These are phyloP conservation scores for Sinohyriopsis cumingii DNA, from an alignment of 2,888 invertebrate genomes.

Conservation along the genomic window DNA sequence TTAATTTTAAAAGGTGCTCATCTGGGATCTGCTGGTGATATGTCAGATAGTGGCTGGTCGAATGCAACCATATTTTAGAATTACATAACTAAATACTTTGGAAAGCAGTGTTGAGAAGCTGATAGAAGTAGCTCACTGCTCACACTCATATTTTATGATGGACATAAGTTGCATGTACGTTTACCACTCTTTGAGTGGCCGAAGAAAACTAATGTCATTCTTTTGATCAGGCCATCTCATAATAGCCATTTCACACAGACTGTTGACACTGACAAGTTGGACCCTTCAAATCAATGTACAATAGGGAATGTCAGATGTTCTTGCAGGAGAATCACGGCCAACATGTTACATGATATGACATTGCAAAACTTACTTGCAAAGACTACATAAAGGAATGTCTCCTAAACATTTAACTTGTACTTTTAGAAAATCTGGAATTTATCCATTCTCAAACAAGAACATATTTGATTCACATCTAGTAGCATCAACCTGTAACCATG, in stretches of 20 bases:
- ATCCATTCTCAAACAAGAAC: not conserved
- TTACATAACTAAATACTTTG: conserved; percentile 19
- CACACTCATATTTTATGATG: conserved; percentile 9
- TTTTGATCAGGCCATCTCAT: not conserved
- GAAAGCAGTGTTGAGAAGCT: conserved; percentile 5
- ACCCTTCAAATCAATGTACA: too few relatives aligned
- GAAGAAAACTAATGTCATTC: not conserved
- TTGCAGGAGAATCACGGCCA: not conserved
- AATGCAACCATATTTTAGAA: conserved; percentile 16
- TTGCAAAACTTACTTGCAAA: not conserved
- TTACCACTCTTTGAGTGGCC: not conserved
- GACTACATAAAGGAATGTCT: not conserved
- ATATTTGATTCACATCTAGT: too few relatives aligned
- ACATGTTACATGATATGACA: not conserved
- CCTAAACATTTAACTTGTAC: not conserved
- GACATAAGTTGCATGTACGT: not conserved
- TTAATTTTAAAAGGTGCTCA: conserved; percentile 15
- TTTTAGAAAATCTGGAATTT: not conserved
- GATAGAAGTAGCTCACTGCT: not conserved
- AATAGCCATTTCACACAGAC: too few relatives aligned
- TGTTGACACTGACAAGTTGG: too few relatives aligned
- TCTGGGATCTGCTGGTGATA: conserved; percentile 19
- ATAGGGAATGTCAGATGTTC: not conserved
- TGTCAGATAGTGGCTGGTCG: conserved; percentile 25
- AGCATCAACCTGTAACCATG: too few relatives aligned